Percentiles rank a stretch among this genome's conserved stretches.
Evolutionary conservation across 1,140 invertebrate species (phyloP).

Genomic region (Drosophila albomicans): DNA sequence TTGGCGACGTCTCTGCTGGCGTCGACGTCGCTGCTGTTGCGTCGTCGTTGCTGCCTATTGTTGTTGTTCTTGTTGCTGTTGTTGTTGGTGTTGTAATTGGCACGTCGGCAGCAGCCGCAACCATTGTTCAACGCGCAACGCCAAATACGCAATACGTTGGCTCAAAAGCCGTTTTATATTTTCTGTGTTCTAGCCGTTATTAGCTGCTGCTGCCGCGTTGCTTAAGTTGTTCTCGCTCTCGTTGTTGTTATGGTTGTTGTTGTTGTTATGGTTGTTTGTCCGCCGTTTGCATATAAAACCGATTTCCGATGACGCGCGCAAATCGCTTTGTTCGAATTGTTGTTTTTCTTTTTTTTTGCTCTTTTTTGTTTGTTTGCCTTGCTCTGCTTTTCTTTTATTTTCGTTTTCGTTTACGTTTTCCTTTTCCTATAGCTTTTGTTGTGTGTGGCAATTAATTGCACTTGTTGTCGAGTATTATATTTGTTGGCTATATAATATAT

Average conservation of each 20-base stretch:
- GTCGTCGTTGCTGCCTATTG: constrained; percentile 14
- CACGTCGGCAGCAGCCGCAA: constrained; percentile 66
- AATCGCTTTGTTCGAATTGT: constrained; percentile 14
- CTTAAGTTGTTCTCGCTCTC: not conserved
- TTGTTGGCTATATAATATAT: constrained; percentile 18
- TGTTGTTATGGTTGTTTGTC: constrained; percentile 28
- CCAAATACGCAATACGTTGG: constrained; percentile 48
- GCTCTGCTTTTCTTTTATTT: constrained; percentile 8
- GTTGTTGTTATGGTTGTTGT: constrained; percentile 5
- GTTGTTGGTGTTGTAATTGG: constrained; percentile 53
- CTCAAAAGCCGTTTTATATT: constrained; percentile 57
- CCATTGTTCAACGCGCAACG: constrained; percentile 67
- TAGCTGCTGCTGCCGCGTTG: constrained; percentile 17
- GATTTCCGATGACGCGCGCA: constrained; percentile 75
- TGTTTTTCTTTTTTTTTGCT: constrained; percentile 31
- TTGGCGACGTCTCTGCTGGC: not conserved
- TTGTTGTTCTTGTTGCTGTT: constrained; percentile 13
- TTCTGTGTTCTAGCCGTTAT: constrained; percentile 38
- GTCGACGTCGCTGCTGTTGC: constrained; percentile 20
- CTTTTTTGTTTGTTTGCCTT: constrained; percentile 25
- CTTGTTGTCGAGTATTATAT: constrained; percentile 30
- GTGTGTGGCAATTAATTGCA: constrained; percentile 54
- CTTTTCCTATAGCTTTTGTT: constrained; percentile 10
- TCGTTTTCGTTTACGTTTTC: not conserved
- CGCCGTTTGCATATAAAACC: constrained; percentile 51